Percentiles rank a stretch among this genome's conserved stretches.
These are phyloP conservation scores for Fulmarus glacialis DNA, from an alignment of 2,113 vertebrate genomes.

Conservation along the genomic window DNA sequence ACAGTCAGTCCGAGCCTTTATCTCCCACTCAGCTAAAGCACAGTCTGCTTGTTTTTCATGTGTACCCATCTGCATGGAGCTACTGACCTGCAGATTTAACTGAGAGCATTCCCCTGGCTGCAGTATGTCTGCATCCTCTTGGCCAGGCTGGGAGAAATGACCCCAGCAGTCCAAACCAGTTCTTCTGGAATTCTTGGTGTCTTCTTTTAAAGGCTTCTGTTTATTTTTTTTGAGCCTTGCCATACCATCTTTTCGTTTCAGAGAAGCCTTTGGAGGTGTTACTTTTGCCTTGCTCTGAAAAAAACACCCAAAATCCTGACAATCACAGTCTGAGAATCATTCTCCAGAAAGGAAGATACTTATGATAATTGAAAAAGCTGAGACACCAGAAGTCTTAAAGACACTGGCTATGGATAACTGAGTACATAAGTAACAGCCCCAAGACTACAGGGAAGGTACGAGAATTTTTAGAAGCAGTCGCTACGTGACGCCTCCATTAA, in stretches of 20 bases:
- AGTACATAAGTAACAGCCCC: background rate
- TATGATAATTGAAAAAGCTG: background rate
- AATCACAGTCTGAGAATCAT: background rate
- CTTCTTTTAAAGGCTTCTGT: background rate
- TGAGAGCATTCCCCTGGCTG: background rate
- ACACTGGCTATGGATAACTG: background rate
- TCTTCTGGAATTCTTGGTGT: background rate
- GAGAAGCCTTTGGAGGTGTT: slow-evolving; percentile 25
- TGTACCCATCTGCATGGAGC: background rate
- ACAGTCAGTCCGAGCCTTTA: background rate
- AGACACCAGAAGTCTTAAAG: background rate
- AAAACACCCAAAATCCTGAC: background rate
- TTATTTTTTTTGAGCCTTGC: slow-evolving; percentile 46
- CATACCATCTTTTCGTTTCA: slow-evolving; percentile 28
- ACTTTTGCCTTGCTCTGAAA: background rate
- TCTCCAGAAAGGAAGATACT: background rate
- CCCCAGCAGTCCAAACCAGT: background rate
- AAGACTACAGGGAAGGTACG: rapidly evolving
- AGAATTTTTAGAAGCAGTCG: background rate
- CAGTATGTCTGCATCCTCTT: background rate
- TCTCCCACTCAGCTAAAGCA: background rate
- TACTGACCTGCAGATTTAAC: background rate
- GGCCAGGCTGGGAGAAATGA: background rate
- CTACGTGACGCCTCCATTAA: background rate
- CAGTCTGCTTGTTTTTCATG: background rate